Percentiles rank a stretch among this genome's conserved stretches.
These are phyloP conservation scores for Drosophila kohkoa DNA, from an alignment of 1,140 invertebrate genomes.

Conservation along the genomic window DNA sequence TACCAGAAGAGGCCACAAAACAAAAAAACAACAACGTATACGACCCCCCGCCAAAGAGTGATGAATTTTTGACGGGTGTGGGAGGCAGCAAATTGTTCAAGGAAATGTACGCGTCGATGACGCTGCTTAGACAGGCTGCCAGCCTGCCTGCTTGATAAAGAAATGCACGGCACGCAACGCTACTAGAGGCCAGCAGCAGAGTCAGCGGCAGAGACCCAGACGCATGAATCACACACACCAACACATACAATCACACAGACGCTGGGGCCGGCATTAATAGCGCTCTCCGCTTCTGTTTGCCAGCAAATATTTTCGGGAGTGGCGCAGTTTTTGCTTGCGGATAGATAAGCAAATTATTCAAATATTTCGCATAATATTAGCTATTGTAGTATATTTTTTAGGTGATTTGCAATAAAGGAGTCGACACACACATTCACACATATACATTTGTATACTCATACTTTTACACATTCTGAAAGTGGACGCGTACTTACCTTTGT, in stretches of 20 bases:
- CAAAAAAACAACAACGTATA: conserved; percentile 17
- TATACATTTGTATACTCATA: background rate
- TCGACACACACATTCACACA: background rate
- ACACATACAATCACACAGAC: conserved; percentile 21
- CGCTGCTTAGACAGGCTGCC: conserved; percentile 44
- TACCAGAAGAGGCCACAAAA: conserved; percentile 11
- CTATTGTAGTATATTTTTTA: background rate
- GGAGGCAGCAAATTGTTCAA: conserved; percentile 49
- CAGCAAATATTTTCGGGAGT: conserved; percentile 65
- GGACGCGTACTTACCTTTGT: conserved; percentile 59
- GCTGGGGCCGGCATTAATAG: conserved; percentile 60
- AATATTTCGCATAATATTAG: conserved; percentile 5
- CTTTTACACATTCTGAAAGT: background rate
- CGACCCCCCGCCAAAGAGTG: conserved; percentile 68
- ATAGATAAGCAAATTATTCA: conserved; percentile 39
- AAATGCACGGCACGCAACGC: conserved; percentile 57
- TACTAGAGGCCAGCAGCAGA: background rate
- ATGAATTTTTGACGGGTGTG: conserved; percentile 19
- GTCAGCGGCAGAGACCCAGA: conserved; percentile 41
- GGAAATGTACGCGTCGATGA: conserved; percentile 58
- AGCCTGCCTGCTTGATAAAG: conserved; percentile 58
- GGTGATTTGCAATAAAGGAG: background rate
- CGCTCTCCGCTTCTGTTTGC: conserved; percentile 31
- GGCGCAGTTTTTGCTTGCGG: conserved; percentile 34
- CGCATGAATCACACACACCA: conserved; percentile 68